Evolutionary conservation across 2,113 vertebrate genomes (phyloP), one percentile per base, ranked within the genome.

Genomic region (Corythornis vintsioides): DNA sequence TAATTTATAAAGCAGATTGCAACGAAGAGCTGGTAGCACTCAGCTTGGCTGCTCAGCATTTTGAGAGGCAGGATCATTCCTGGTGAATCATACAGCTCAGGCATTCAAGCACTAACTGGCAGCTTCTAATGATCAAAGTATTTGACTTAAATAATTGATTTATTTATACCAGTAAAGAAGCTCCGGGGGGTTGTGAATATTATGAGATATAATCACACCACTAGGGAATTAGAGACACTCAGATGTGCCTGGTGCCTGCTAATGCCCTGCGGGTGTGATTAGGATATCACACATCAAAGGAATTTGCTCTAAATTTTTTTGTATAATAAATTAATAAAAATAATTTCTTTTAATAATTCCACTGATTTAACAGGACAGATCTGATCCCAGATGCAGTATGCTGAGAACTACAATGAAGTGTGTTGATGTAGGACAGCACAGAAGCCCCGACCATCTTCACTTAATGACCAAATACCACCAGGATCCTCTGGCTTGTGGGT

Each of bases 111-210:
- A 60, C 87, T 87, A 79, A 75, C 89, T 93, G 53, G 77, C 84
- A 89, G 94, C 89, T 96, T 80, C 29, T 66, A 61, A 85, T 86
- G 94, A 97, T 96, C 96, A 97, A 97, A 97, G 97, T 66, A 71
- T 96, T 92, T 72, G 35, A 95, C 96, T 97, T 97, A 94, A 98
- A 97, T 97, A 96, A 98, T 93, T 96, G 96, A 97, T 97, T 96
- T 90, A 95, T 95, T 97, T 97, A 96, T 95, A 96, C 92, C 92
- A 95, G 94, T 93, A 89, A 86, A 88, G 73, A 67, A 93, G 76
- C 94, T 96, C 90, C 74, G 59, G 96, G 94, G 95, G 93, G 75
- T 50, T 87, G 87, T 88, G 94, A 96, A 82, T 73, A 93, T 95
- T 91, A 85, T 65, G 93, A 94, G 96, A 96, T 95, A 83, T 88